Percentiles rank a stretch among this genome's conserved stretches.
phyloP scores from a whole-genome alignment of 1,140 invertebrate genomes.

The Caenorhabditis elegans region DNA sequence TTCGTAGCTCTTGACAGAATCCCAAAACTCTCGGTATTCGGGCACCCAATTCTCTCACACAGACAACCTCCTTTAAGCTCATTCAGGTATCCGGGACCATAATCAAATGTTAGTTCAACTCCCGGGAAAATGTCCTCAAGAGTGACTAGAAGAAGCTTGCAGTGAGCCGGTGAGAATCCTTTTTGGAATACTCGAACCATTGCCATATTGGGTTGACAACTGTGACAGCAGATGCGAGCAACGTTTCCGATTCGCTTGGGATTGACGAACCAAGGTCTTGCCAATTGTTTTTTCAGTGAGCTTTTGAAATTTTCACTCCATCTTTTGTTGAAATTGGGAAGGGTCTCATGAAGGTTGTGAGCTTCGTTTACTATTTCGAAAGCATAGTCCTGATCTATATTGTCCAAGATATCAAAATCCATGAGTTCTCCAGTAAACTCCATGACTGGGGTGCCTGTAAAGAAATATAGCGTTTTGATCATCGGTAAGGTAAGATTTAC shows the following conservation, averaged over 20 bases:
- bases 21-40: neutral
- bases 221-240: neutral
- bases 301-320: neutral
- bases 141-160: neutral
- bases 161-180: neutral
- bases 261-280: neutral
- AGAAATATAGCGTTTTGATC: no score
- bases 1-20: neutral
- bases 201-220: neutral
- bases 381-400: neutral
- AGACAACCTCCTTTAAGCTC: neutral
- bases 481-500: neutral
- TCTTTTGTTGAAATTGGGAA: neutral
- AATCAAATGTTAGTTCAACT: neutral
- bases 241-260: neutral
- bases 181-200: neutral
- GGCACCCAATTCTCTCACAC: neutral
- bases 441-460: neutral
- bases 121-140: neutral
- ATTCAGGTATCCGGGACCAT: neutral
- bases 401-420: neutral
- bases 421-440: neutral
- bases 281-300: neutral
- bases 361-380: neutral
- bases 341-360: neutral